Conservation (phyloP, 2,797 vertebrate species). For the Scleropages formosus region DNA sequence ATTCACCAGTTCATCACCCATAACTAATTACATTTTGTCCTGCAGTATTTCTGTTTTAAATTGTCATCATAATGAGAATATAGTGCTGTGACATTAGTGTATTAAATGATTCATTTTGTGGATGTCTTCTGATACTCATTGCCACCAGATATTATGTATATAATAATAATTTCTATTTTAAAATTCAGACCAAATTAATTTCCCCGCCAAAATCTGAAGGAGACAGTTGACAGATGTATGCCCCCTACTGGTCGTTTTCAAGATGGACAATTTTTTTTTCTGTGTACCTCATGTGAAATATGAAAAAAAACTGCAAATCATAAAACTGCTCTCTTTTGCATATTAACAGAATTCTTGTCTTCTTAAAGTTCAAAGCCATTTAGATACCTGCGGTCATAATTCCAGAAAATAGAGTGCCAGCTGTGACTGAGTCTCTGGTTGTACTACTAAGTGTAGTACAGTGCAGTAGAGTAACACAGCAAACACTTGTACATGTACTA, state of each 20-base stretch:
- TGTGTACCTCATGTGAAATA: no score
- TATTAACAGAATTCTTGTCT: constrained; percentile 11
- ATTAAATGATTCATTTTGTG: constrained; percentile 5
- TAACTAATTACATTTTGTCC: no score
- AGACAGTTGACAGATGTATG: constrained; percentile 20
- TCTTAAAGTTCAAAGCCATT: no score
- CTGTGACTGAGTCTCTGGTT: no score
- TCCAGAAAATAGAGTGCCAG: no score
- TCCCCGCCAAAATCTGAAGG: not conserved
- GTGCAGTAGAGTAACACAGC: no score
- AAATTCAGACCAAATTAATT: constrained; percentile 11
- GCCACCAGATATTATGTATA: not conserved
- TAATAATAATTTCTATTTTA: not conserved
- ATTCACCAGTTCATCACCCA: no score
- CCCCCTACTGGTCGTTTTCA: constrained; percentile 33
- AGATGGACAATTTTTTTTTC: constrained; percentile 19
- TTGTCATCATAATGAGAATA: not conserved
- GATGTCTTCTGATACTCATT: not conserved
- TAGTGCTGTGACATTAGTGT: not conserved
- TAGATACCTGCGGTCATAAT: no score
- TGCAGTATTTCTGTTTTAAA: not conserved
- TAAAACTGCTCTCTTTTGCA: not conserved
- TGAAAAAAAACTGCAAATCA: not conserved
- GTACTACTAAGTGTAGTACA: no score
- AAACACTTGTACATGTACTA: no score